Base-by-base conservation (phyloP, 2,888 invertebrate species). In the Ectemnius lituratus region DNA sequence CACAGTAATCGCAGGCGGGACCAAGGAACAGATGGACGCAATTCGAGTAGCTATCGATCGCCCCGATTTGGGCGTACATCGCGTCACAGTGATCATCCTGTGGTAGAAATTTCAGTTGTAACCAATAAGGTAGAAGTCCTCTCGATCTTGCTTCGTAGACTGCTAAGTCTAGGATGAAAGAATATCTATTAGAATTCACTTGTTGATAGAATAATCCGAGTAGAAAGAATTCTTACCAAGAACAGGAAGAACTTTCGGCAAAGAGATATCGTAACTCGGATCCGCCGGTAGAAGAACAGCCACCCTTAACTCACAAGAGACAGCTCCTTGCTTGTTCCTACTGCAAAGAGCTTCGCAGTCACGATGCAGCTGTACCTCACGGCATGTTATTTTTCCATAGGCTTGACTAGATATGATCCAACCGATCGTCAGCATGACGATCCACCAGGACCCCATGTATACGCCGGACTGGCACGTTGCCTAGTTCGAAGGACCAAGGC, bases 1-100 rank as follows among this genome's bases (percentile, higher is more conserved):
- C 90, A 37, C 95, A 94, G 89, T 95, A 96, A 86, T 97, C 97
- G 84, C 97, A 97, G 0, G 95, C 93, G 0, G 96, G 96, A 11
- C 97, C 97, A 83, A 97, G 94, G 85, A 96, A 94, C 0, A 96
- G 94, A 85, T 96, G 95, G 0, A 95, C 94, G 88, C 96, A 96
- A 84, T 94, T 93, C 14, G 92, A 93, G 87, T 94, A 94, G 1
- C 94, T 94, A 83, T 95, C 94, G 84, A 96, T 94, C 0, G 95
- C 94, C 0, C 93, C 93, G 63, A 95, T 94, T 64, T 95, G 94
- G 0, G 95, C 95, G 88, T 94, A 93, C 0, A 94, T 95, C 1
- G 95, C 94, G 82, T 95, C 94, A 79, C 96, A 96, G 74, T 93
- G 93, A 86, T 96, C 96, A 88, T 96, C 94, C 82, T 94, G 94